phyloP scores from a whole-genome alignment of 2,113 vertebrate genomes.

The Zapus hudsonius region DNA sequence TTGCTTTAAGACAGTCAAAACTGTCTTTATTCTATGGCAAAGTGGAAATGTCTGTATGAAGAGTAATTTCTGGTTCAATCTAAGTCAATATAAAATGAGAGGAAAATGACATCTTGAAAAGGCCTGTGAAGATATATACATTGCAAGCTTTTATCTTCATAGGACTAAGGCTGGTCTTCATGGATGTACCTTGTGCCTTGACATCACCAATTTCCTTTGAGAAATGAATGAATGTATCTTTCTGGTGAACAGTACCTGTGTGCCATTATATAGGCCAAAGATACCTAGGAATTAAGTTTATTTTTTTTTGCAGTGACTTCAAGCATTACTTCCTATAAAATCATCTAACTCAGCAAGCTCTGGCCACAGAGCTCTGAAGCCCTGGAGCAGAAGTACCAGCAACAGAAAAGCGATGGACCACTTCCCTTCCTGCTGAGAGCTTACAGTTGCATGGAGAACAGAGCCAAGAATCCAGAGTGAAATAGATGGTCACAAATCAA shows the following conservation, averaged over 20 bases:
- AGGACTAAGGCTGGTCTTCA: background rate
- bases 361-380: background rate
- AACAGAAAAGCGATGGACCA: background rate
- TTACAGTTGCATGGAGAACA: background rate
- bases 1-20: slow-evolving; percentile 14
- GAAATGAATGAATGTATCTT: background rate
- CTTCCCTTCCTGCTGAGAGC: slow-evolving; percentile 33
- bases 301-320: background rate
- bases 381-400: background rate
- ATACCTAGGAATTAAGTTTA: background rate
- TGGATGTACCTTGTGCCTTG: background rate
- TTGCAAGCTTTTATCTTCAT: background rate
- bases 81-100: background rate
- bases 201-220: background rate
- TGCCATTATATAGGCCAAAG: background rate
- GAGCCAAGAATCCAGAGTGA: background rate
- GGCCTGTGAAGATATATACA: background rate
- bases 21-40: background rate
- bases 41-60: background rate
- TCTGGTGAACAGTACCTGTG: background rate
- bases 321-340: background rate
- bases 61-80: slow-evolving; percentile 21
- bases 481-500: slow-evolving; percentile 3
- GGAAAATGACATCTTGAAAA: background rate
- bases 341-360: background rate